Percentiles rank a stretch among this genome's conserved stretches.
These are phyloP conservation scores for Campopleginae sp. DNA, from an alignment of 2,888 invertebrate species.

Conservation along the genomic window DNA sequence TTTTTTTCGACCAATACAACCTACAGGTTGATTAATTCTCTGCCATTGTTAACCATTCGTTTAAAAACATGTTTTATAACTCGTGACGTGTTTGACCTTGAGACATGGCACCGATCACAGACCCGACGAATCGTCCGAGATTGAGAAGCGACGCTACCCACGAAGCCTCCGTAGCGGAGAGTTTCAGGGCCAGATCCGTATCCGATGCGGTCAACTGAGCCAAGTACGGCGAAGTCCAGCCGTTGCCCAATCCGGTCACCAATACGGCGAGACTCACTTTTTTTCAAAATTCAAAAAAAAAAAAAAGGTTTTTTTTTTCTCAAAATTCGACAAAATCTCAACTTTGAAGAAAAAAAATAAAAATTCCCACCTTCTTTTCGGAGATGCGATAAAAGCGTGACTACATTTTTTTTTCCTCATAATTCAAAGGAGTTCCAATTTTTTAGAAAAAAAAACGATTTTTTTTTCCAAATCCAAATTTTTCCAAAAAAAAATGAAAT, in stretches of 20 bases:
- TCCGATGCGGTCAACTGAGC: slow-evolving; percentile 77
- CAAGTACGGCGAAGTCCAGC: slow-evolving; percentile 82
- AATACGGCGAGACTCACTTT: slow-evolving; percentile 74
- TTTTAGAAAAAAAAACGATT: no score
- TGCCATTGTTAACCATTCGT: background rate
- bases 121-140: slow-evolving; percentile 79
- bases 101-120: slow-evolving; percentile 75
- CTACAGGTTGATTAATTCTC: slow-evolving; percentile 67
- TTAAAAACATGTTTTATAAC: background rate
- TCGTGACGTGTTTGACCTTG: slow-evolving; percentile 75
- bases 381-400: no score
- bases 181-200: slow-evolving; percentile 69
- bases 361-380: no score
- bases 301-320: no score
- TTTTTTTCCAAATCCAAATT: no score
- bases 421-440: no score
- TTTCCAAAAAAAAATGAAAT: background rate
- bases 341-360: no score
- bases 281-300: background rate
- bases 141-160: slow-evolving; percentile 81
- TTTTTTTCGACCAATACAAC: slow-evolving; percentile 78
- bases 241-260: slow-evolving; percentile 79
- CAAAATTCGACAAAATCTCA: no score
- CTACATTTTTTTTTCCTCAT: no score
- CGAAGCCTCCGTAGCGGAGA: slow-evolving; percentile 78